Conservation (phyloP, 2,797 vertebrate genomes). For the Choloepus didactylus region DNA sequence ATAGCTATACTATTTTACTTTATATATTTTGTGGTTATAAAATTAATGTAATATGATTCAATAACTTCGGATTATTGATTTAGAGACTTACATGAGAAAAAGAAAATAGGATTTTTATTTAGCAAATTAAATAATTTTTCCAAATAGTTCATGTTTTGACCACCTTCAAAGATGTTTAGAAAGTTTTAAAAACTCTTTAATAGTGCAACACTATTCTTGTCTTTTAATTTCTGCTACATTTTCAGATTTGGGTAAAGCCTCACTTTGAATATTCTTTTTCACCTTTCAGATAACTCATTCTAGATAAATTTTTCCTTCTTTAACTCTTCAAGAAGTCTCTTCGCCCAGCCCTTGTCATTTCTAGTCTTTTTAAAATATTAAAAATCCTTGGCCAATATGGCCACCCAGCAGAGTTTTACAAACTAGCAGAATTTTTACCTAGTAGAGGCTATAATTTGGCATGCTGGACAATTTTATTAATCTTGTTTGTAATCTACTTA, state of each 20-base stretch:
- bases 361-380: constrained; percentile 76
- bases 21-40: constrained; percentile 45
- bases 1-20: constrained; percentile 35
- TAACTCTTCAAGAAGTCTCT: not conserved
- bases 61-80: constrained; percentile 47
- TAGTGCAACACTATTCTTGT: constrained; percentile 46
- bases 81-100: constrained; percentile 26
- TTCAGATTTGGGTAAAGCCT: constrained; percentile 27
- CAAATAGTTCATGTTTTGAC: constrained; percentile 49
- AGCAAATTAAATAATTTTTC: constrained; percentile 57
- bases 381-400: constrained; percentile 81
- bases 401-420: constrained; percentile 85
- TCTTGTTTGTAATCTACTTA: constrained; percentile 85
- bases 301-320: constrained; percentile 24
- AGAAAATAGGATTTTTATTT: constrained; percentile 62
- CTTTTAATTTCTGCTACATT: constrained; percentile 62
- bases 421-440: constrained; percentile 81
- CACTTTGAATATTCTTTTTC: constrained; percentile 56
- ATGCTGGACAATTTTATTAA: constrained; percentile 83
- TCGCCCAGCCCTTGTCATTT: constrained; percentile 71
- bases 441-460: constrained; percentile 80
- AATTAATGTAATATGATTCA: constrained; percentile 50
- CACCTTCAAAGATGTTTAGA: constrained; percentile 51
- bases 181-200: constrained; percentile 59
- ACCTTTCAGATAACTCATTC: constrained; percentile 28